phyloP scores from a whole-genome alignment of 92 coral and sea anemone genomes.

The Paragorgia papillata region DNA sequence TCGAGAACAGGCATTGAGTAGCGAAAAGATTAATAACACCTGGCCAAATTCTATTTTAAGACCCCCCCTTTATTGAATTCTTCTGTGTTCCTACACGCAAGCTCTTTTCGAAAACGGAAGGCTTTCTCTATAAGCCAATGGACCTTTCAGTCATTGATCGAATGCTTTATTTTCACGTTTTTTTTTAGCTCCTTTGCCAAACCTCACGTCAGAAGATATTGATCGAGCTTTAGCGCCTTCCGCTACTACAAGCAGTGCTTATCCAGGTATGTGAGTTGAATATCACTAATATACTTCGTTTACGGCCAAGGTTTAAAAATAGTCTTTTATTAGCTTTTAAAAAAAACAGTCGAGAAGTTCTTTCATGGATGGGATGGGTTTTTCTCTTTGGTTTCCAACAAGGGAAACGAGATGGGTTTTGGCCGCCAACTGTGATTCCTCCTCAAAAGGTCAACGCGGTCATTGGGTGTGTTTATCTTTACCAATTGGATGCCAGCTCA shows the following conservation, averaged over 20 bases:
- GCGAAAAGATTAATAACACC: constrained; percentile 43
- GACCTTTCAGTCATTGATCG: not conserved
- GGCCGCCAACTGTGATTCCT: constrained; percentile 16
- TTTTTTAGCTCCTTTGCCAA: constrained; percentile 93
- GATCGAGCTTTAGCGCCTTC: constrained; percentile 95
- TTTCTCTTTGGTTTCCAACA: too few relatives aligned
- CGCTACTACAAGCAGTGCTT: constrained; percentile 63
- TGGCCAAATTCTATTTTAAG: constrained; percentile 40
- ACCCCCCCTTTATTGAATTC: constrained; percentile 34
- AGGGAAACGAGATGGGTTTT: too few relatives aligned
- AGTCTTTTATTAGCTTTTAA: not conserved
- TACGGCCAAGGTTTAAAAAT: constrained; percentile 14
- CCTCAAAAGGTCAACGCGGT: constrained; percentile 41
- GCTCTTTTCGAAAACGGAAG: not conserved
- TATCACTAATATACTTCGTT: constrained; percentile 11
- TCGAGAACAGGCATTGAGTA: constrained; percentile 19
- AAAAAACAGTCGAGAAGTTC: constrained; percentile 30
- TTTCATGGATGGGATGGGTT: too few relatives aligned
- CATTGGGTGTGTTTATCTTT: constrained; percentile 40
- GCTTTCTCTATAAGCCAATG: not conserved
- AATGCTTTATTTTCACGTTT: constrained; percentile 35
- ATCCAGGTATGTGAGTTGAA: constrained; percentile 16
- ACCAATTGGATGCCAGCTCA: constrained; percentile 38
- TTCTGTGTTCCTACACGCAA: constrained; percentile 37
- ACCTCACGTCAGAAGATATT: constrained; percentile 96